A percentile compares a stretch with the other conserved stretches of the same genome.
Conservation (phyloP, 1,140 invertebrate genomes). For the Aphelenchoides fujianensis region DNA sequence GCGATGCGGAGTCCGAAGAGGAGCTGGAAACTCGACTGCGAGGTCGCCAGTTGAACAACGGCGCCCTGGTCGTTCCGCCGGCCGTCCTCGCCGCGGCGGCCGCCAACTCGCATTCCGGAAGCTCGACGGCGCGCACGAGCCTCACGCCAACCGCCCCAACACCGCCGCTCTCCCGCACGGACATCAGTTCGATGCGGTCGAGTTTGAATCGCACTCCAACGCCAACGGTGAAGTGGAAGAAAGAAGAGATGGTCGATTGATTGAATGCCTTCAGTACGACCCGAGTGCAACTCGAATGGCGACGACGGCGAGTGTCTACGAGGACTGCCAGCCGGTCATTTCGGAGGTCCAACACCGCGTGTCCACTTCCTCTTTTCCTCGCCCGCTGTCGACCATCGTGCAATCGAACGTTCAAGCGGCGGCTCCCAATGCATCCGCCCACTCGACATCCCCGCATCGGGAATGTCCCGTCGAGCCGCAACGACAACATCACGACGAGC, state of each 20-base stretch:
- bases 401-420: too few relatives aligned
- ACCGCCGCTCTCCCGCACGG: neutral
- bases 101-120: neutral
- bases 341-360: neutral
- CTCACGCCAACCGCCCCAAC: too few relatives aligned
- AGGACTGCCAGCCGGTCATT: neutral
- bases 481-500: neutral
- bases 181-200: neutral
- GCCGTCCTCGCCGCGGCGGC: neutral
- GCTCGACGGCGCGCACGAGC: neutral
- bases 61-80: neutral
- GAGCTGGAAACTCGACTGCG: neutral
- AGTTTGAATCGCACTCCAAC: neutral
- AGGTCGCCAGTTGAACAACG: neutral
- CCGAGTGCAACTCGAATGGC: too few relatives aligned
- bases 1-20: neutral
- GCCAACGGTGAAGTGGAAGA: neutral
- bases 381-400: too few relatives aligned
- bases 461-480: neutral
- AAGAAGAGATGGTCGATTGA: too few relatives aligned
- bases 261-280: too few relatives aligned
- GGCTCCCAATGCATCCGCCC: neutral
- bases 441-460: neutral
- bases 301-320: neutral
- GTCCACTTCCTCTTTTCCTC: neutral